A percentile compares a stretch with the other conserved stretches of the same genome.
Evolutionary conservation across 2,113 vertebrate species (phyloP).

Genomic region (Leucosticte australis): DNA sequence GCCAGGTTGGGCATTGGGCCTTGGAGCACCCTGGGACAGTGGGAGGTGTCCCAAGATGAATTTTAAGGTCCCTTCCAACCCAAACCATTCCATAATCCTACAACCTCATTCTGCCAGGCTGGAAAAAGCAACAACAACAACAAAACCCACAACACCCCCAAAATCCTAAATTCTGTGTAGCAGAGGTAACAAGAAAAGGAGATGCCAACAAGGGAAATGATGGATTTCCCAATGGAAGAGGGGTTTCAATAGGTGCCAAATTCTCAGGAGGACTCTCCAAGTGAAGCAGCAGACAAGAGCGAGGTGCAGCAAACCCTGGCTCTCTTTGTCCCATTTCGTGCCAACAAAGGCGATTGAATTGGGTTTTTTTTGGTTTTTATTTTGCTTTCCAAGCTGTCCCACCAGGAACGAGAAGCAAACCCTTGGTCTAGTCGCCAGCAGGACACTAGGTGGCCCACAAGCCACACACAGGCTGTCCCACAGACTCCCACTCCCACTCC

Average conservation of each 20-base stretch:
- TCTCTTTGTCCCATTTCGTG: neutral
- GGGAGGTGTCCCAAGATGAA: neutral
- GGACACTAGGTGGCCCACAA: conserved; percentile 54
- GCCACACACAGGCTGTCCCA: neutral
- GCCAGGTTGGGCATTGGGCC: fast-evolving
- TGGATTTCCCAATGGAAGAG: neutral
- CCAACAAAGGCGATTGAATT: fast-evolving
- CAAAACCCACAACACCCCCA: fast-evolving
- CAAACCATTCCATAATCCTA: neutral
- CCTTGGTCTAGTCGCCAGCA: neutral
- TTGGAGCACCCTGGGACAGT: neutral
- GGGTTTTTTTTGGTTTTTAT: no score
- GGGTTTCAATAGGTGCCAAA: neutral
- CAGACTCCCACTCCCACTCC: neutral
- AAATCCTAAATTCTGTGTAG: fast-evolving
- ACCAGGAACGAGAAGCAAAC: neutral
- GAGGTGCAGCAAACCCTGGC: no score
- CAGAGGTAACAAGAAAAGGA: neutral
- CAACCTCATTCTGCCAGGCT: neutral
- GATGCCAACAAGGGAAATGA: neutral
- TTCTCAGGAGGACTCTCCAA: fast-evolving
- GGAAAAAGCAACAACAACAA: neutral
- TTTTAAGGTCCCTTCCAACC: neutral
- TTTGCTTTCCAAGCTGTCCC: neutral
- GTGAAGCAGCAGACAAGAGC: neutral